A percentile compares a stretch with the other conserved stretches of the same genome.
Evolutionary conservation across 2,888 invertebrate genomes (phyloP).

Genomic region (Tetragnatha montana): DNA sequence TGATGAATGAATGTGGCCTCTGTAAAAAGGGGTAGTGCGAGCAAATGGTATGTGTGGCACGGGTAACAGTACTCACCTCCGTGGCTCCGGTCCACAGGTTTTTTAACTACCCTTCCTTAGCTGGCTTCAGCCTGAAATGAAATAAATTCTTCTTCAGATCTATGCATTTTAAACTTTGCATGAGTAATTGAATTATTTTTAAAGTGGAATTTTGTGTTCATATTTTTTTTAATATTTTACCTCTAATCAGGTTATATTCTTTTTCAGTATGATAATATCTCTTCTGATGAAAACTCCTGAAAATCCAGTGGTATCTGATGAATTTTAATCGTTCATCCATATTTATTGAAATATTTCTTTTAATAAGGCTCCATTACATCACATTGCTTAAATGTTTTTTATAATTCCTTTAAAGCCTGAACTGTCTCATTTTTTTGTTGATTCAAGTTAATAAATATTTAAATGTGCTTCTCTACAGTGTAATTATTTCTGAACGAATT

Average conservation of each 20-base stretch:
- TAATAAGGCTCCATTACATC: not conserved
- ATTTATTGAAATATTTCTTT: not conserved
- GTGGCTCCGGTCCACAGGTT: no score
- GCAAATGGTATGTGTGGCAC: no score
- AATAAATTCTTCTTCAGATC: no score
- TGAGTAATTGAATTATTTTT: not conserved
- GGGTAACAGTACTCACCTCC: no score
- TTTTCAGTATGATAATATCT: slow-evolving; percentile 70
- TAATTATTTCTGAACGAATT: no score
- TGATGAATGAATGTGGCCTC: no score
- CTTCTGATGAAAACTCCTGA: slow-evolving; percentile 65
- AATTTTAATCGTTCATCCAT: slow-evolving; percentile 42
- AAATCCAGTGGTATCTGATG: slow-evolving; percentile 15
- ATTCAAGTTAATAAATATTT: no score
- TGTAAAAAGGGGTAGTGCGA: no score
- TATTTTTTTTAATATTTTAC: not conserved
- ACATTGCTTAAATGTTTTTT: not conserved
- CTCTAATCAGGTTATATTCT: not conserved
- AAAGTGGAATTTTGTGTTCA: not conserved
- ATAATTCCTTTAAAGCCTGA: not conserved
- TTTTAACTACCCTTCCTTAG: no score
- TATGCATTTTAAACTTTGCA: not conserved
- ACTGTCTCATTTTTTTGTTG: not conserved
- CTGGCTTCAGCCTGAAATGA: no score
- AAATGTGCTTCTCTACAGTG: no score